phyloP scores from a whole-genome alignment of 2,888 invertebrate species.

The Anarsia innoxiella region DNA sequence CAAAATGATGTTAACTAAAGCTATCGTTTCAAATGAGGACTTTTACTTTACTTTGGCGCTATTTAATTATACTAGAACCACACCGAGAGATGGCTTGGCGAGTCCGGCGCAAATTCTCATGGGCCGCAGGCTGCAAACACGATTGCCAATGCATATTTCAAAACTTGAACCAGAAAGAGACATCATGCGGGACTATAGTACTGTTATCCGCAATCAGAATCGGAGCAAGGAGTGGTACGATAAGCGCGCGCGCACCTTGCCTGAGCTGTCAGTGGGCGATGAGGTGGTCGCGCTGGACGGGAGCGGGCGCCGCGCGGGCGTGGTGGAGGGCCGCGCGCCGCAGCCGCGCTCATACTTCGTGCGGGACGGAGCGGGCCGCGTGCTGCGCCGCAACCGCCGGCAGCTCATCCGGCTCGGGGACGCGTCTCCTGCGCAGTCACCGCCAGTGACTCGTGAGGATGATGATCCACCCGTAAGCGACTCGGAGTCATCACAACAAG shows the following conservation, averaged over 20 bases:
- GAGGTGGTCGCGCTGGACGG: not conserved
- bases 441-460: not conserved
- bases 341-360: not conserved
- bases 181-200: not conserved
- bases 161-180: not conserved
- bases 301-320: not conserved
- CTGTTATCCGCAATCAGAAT: not conserved
- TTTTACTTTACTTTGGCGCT: not conserved
- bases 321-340: not conserved
- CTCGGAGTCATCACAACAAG: not conserved
- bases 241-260: not conserved
- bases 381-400: not conserved
- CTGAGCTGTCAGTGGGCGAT: not conserved
- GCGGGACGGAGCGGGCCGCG: not conserved
- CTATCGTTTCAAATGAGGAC: not conserved
- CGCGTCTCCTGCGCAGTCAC: not conserved
- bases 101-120: not conserved
- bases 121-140: not conserved
- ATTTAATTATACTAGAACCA: not conserved
- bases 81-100: not conserved
- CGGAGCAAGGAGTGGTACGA: not conserved
- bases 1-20: slow-evolving; percentile 15
- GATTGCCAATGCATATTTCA: not conserved
- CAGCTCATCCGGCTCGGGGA: not conserved
- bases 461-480: not conserved